Base-by-base conservation (phyloP, 2,113 vertebrate genomes). In the Cyanistes caeruleus region DNA sequence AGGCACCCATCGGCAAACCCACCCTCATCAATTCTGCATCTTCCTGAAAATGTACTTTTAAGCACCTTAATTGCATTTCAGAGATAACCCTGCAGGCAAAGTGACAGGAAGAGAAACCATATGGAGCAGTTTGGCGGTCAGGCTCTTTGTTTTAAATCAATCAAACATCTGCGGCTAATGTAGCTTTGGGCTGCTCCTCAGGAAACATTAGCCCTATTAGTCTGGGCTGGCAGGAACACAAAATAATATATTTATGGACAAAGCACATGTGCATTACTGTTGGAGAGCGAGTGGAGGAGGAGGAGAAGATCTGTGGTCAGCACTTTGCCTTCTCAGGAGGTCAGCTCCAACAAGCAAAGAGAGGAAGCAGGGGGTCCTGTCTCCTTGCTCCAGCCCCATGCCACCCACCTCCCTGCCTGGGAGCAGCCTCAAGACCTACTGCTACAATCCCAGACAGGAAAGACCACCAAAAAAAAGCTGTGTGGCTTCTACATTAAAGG, bases 141-240 rank as follows among this genome's bases (percentile, higher is more conserved):
- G 98, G 98, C 98, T 98, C 98, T 99, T 98, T 98, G 98, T 97
- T 98, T 98, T 98, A 99, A 99, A 99, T 99, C 99, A 99, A 99
- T 99, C 99, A 98, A 97, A 97, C 98, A 98, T 99, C 99, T 98
- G 98, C 95, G 97, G 97, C 99, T 99, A 99, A 99, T 99, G 99
- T 98, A 99, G 98, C 98, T 98, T 98, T 98, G 98, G 98, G 98
- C 99, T 98, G 98, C 98, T 99, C 98, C 99, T 99, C 99, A 99
- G 99, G 99, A 99, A 99, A 98, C 99, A 99, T 99, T 99, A 99
- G 98, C 97, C 98, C 98, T 99, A 99, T 99, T 99, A 99, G 98
- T 98, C 97, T 98, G 97, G 97, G 97, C 98, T 99, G 98, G 99
- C 98, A 99, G 98, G 98, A 98, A 98, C 97, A 97, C 98, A 96